Evolutionary conservation across 2,113 vertebrate genomes (phyloP), one percentile per base, ranked within the genome.

Genomic region (Cebidichthys violaceus): DNA sequence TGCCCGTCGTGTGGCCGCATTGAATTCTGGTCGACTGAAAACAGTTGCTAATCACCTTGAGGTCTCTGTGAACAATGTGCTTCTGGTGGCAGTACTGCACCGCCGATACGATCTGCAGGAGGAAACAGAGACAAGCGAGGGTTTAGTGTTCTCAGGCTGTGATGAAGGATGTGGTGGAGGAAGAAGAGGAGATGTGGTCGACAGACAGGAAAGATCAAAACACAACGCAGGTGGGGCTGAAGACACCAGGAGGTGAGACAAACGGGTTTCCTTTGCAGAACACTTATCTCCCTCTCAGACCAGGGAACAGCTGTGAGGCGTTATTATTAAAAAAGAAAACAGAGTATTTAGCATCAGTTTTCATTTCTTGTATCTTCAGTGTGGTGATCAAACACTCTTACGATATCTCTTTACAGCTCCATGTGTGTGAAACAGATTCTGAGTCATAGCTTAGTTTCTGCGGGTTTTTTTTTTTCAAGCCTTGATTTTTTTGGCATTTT

Each of bases 11-110:
- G 39, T 35, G 18, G 50, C 27, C 52, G 13, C 50, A 8, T 3
- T 14, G 43, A 15, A 9, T 33, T 67, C 39, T 59, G 11, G 35
- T 31, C 29, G 29, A 31, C 29, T 31, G 29, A 31, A 31, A 31
- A 31, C 33, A 33, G 33, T 33, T 6, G 33, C 5, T 33, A 33
- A 5, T 6, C 93, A 99, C 98, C 97, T 99, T 99, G 83, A 99
- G 96, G 94, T 99, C 98, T 95, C 98, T 94, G 91, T 99, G 98
- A 87, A 99, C 98, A 68, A 99, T 99, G 93, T 96, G 96, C 93
- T 99, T 99, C 91, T 99, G 98, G 93, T 99, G 98, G 90, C 98
- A 99, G 94, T 99, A 99, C 92, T 99, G 98, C 92, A 99, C 98
- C 72, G 98, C 98, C 75, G 98, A 99, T 52, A 99, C 98, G n/a